Conservation (phyloP, 2,113 vertebrate species). For the Gadus macrocephalus region DNA sequence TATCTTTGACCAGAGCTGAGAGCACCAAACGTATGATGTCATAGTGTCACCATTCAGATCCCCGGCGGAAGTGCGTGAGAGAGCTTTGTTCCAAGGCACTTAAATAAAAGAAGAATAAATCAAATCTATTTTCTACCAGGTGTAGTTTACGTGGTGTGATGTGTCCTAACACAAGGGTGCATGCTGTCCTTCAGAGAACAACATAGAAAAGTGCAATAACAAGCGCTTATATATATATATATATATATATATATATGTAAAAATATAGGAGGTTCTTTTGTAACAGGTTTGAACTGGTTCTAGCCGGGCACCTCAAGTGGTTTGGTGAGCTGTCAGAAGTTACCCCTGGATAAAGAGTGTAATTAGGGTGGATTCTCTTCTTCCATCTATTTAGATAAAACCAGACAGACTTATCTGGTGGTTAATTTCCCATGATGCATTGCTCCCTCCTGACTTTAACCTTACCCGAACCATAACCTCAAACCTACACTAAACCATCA, state of each 20-base stretch:
- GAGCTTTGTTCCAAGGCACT: constrained; percentile 70
- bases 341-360: too few relatives aligned
- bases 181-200: constrained; percentile 58
- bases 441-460: too few relatives aligned
- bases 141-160: constrained; percentile 56
- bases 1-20: constrained; percentile 49
- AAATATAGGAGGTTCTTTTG: constrained; percentile 27
- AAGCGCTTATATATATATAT: constrained; percentile 65
- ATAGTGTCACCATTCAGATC: constrained; percentile 45
- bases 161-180: constrained; percentile 65
- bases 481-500: too few relatives aligned
- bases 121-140: constrained; percentile 18
- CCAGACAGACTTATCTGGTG: too few relatives aligned
- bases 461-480: too few relatives aligned
- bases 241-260: constrained; percentile 63
- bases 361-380: too few relatives aligned
- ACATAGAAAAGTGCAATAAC: constrained; percentile 72
- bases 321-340: constrained; percentile 49
- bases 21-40: constrained; percentile 57
- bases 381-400: too few relatives aligned
- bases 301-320: constrained; percentile 42
- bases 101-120: constrained; percentile 56
- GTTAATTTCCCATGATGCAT: too few relatives aligned
- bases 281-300: constrained; percentile 51
- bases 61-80: constrained; percentile 51